Percentiles rank a stretch among this genome's conserved stretches.
phyloP scores from a whole-genome alignment of 1,140 invertebrate species.

The Calephelis virginiensis region DNA sequence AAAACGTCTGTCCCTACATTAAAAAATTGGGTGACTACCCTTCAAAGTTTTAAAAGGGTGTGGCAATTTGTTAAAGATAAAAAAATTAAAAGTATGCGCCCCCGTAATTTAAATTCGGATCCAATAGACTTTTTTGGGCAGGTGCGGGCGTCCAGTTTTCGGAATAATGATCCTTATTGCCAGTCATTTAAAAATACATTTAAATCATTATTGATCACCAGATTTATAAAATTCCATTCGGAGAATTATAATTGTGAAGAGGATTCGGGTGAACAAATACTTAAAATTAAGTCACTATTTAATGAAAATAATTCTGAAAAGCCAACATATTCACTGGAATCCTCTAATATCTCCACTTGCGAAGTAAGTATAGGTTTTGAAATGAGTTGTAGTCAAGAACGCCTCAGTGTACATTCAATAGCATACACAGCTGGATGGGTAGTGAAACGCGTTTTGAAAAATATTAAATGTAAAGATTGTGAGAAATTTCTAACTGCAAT shows the following conservation, averaged over 20 bases:
- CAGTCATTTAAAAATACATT: constrained; percentile 28
- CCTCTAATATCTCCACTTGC: background rate
- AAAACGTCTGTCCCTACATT: constrained; percentile 27
- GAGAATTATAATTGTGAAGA: constrained; percentile 34
- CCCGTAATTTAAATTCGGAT: constrained; percentile 33
- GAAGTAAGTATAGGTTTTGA: background rate
- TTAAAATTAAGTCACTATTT: constrained; percentile 27
- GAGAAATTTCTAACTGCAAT: constrained; percentile 11
- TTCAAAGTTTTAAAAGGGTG: constrained; percentile 30
- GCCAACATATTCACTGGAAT: background rate
- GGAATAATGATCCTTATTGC: constrained; percentile 28
- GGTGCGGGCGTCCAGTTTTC: constrained; percentile 31
- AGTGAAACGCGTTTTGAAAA: constrained; percentile 26
- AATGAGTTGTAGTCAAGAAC: constrained; percentile 18
- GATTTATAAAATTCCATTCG: constrained; percentile 27
- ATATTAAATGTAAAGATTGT: constrained; percentile 25
- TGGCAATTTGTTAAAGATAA: constrained; percentile 25
- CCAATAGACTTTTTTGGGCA: constrained; percentile 33
- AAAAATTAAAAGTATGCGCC: constrained; percentile 29
- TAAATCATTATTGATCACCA: constrained; percentile 30
- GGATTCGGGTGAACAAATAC: constrained; percentile 29
- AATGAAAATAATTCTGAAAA: background rate
- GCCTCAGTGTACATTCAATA: constrained; percentile 26
- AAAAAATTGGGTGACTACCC: constrained; percentile 27
- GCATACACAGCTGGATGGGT: constrained; percentile 31